These are phyloP conservation scores for Zaprionus lineosus DNA, from an alignment of 2,888 invertebrate genomes.

Conservation along the genomic window DNA sequence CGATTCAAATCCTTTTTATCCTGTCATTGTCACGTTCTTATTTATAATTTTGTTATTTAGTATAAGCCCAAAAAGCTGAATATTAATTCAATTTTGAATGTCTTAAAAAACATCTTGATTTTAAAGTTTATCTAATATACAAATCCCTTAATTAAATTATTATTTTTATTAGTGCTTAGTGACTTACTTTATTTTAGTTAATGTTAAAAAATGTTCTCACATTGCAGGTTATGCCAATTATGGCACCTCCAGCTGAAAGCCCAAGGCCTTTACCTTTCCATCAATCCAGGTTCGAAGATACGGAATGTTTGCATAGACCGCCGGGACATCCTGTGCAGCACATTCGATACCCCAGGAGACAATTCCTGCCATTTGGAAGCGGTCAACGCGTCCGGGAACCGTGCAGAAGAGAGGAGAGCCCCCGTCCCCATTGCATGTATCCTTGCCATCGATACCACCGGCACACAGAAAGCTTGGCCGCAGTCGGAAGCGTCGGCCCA, in stretches of 20 bases:
- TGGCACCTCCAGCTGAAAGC: conserved; percentile 18
- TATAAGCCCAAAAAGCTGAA: too few species aligned
- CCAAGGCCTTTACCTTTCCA: conserved; percentile 52
- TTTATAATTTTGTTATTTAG: too few species aligned
- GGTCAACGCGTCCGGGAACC: conserved; percentile 78
- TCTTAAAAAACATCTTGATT: too few species aligned
- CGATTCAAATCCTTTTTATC: too few species aligned
- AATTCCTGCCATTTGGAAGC: conserved; percentile 70
- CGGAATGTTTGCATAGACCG: conserved; percentile 89
- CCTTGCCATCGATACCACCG: conserved; percentile 87
- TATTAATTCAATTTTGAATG: too few species aligned
- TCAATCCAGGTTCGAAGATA: conserved; percentile 88
- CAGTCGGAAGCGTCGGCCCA: conserved; percentile 86
- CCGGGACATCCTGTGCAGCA: conserved; percentile 86
- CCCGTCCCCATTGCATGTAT: conserved; percentile 85
- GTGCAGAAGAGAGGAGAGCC: conserved; percentile 89
- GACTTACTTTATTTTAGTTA: too few species aligned
- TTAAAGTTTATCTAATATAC: too few species aligned
- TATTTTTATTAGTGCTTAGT: too few species aligned
- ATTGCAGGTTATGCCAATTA: not conserved
- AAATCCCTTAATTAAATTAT: too few species aligned
- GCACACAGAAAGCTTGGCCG: conserved; percentile 90
- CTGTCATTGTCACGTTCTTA: too few species aligned
- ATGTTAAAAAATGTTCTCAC: not conserved
- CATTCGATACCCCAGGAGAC: conserved; percentile 91